These are phyloP conservation scores for Drosophila peninsularis DNA, from an alignment of 2,888 invertebrate genomes.

Conservation along the genomic window DNA sequence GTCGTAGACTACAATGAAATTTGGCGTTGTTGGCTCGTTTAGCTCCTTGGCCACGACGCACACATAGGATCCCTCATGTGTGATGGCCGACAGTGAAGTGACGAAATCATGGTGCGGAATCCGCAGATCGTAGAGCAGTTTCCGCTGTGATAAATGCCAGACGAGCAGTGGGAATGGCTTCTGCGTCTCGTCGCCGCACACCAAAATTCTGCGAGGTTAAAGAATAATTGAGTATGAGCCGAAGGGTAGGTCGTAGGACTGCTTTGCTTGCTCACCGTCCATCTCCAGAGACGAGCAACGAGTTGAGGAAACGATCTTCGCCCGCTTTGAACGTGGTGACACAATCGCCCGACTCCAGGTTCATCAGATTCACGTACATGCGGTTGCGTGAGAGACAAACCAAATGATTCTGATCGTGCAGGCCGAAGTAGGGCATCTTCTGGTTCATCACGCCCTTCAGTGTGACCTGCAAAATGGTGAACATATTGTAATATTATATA, in stretches of 20 bases:
- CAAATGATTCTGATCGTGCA: constrained; percentile 90
- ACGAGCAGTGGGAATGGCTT: constrained; percentile 95
- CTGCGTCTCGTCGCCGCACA: constrained; percentile 96
- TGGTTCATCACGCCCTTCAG: constrained; percentile 96
- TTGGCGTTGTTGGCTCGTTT: constrained; percentile 91
- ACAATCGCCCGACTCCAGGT: constrained; percentile 89
- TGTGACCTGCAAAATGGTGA: constrained; percentile 86
- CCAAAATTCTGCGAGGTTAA: constrained; percentile 88
- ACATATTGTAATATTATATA: neutral
- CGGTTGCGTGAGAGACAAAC: constrained; percentile 93
- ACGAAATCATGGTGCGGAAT: constrained; percentile 96
- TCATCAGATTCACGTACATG: constrained; percentile 95
- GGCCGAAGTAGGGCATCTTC: constrained; percentile 95
- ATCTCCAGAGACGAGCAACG: constrained; percentile 93
- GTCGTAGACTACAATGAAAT: constrained; percentile 96
- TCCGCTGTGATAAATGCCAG: constrained; percentile 93
- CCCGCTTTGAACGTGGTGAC: constrained; percentile 94
- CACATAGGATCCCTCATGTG: constrained; percentile 92
- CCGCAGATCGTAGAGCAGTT: constrained; percentile 93
- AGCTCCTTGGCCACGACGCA: constrained; percentile 89
- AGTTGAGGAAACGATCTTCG: constrained; percentile 95
- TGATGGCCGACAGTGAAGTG: constrained; percentile 93
- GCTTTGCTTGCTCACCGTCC: constrained; percentile 87
- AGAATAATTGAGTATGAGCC: constrained; percentile 23
- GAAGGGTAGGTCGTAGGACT: accelerated